Conservation (phyloP, 1,140 invertebrate genomes). For the Calliphora vicina region DNA sequence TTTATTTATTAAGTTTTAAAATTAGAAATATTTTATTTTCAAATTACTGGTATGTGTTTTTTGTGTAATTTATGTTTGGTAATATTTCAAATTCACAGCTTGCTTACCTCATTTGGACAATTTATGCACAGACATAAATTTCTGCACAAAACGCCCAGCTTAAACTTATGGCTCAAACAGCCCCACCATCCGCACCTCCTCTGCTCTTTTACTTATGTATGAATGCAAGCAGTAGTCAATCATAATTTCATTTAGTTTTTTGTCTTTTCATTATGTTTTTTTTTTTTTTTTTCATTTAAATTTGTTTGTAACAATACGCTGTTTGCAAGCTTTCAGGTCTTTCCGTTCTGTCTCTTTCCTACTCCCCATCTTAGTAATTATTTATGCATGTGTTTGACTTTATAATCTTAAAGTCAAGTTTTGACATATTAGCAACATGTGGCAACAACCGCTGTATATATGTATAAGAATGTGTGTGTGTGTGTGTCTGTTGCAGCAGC, state of each 20-base stretch:
- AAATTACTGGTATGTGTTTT: background rate
- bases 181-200: background rate
- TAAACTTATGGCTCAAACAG: background rate
- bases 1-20: background rate
- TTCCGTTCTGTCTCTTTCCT: background rate
- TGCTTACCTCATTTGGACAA: background rate
- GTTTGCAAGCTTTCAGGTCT: no score
- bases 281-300: no score
- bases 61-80: background rate
- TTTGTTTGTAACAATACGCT: no score
- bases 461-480: background rate
- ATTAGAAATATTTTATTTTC: background rate
- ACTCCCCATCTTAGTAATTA: background rate
- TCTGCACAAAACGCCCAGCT: background rate
- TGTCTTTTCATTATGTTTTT: background rate
- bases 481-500: background rate
- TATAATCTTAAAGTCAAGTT: slow-evolving; percentile 32
- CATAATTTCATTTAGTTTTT: background rate
- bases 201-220: no score
- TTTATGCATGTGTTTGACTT: slow-evolving; percentile 27
- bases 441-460: slow-evolving; percentile 11
- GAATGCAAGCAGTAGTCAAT: background rate
- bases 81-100: background rate
- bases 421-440: slow-evolving; percentile 34
- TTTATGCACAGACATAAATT: background rate